phyloP scores from a whole-genome alignment of 2,113 vertebrate genomes.

The Formicarius rufipectus region DNA sequence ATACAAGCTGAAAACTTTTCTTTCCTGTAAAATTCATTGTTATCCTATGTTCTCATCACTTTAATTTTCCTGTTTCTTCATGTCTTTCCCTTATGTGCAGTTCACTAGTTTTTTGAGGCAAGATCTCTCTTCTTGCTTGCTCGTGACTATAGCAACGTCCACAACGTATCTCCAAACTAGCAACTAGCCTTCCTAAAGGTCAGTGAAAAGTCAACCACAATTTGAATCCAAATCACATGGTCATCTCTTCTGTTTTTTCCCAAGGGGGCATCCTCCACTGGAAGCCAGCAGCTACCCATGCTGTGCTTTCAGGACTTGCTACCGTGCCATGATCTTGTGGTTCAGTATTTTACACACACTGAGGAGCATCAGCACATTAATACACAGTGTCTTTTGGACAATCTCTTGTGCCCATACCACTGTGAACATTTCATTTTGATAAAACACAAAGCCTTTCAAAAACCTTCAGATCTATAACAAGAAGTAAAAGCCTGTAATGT shows the following conservation, averaged over 20 bases:
- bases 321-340: neutral
- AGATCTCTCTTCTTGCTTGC: neutral
- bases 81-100: neutral
- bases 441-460: neutral
- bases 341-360: neutral
- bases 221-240: neutral
- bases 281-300: neutral
- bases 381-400: accelerated
- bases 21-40: neutral
- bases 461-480: neutral
- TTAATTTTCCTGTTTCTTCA: neutral
- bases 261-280: neutral
- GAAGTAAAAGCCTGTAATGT: neutral
- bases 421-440: neutral
- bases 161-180: neutral
- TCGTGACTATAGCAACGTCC: neutral
- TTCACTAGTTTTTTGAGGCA: neutral
- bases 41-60: neutral
- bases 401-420: neutral
- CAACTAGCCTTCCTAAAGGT: neutral
- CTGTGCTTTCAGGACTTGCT: neutral
- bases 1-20: neutral
- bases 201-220: neutral
- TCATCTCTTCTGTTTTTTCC: neutral
- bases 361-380: neutral